Evolutionary conservation across 2,888 invertebrate genomes (phyloP).

Genomic region (Cantharis rustica): DNA sequence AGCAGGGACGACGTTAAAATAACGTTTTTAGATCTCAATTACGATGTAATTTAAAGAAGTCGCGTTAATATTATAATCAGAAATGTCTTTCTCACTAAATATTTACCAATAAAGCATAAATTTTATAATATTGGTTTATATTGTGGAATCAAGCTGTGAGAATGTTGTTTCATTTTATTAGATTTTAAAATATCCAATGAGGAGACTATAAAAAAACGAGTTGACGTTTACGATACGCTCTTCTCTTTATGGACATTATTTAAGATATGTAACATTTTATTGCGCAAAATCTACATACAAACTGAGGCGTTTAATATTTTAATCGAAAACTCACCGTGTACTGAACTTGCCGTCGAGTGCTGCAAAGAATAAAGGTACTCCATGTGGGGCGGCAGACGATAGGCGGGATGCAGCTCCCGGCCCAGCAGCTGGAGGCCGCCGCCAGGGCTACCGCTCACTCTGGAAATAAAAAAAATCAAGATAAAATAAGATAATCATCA

Average conservation of each 20-base stretch:
- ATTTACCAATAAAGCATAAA: neutral
- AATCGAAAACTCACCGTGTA: slow-evolving; percentile 65
- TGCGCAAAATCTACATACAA: neutral
- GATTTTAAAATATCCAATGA: slow-evolving; percentile 52
- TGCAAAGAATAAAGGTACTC: slow-evolving; percentile 77
- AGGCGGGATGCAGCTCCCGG: slow-evolving; percentile 68
- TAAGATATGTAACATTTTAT: neutral
- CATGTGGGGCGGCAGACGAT: slow-evolving; percentile 76
- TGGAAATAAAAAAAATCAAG: slow-evolving; percentile 42
- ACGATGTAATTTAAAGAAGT: neutral
- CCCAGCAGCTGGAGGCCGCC: slow-evolving; percentile 62
- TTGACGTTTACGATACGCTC: slow-evolving; percentile 46
- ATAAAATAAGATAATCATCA: too few species aligned
- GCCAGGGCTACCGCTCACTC: slow-evolving; percentile 57
- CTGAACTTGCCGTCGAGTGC: slow-evolving; percentile 67
- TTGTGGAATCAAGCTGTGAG: slow-evolving; percentile 46
- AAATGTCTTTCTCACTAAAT: neutral
- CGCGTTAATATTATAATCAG: neutral
- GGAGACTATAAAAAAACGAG: slow-evolving; percentile 48
- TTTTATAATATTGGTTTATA: neutral
- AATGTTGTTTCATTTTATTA: slow-evolving; percentile 51
- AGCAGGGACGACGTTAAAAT: neutral
- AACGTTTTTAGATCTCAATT: neutral
- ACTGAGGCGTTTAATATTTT: neutral
- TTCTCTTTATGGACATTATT: slow-evolving; percentile 12